These are phyloP conservation scores for Meloidogyne exigua DNA, from an alignment of 1,140 invertebrate genomes.

Conservation along the genomic window DNA sequence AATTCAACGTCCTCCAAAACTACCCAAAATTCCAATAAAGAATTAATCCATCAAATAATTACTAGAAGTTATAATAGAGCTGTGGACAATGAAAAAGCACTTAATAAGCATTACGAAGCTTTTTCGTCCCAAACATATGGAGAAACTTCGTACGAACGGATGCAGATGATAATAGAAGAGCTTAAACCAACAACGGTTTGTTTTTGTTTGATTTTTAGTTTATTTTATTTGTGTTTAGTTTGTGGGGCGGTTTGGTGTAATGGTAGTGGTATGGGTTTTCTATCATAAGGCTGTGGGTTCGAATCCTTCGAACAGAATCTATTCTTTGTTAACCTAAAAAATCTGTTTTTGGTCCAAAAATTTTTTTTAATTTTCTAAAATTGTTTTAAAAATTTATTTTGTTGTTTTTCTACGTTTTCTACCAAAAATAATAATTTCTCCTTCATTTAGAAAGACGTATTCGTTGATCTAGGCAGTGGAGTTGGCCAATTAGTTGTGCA, in stretches of 20 bases:
- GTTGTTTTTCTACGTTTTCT: background rate
- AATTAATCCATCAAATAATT: conserved; percentile 42
- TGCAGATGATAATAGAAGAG: conserved; percentile 57
- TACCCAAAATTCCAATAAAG: conserved; percentile 16
- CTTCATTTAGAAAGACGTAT: conserved; percentile 46
- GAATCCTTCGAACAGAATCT: background rate
- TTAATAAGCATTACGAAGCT: conserved; percentile 62
- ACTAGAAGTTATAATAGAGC: conserved; percentile 50
- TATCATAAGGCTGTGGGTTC: background rate
- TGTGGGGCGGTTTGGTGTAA: background rate
- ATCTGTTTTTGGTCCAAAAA: background rate
- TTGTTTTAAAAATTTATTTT: background rate
- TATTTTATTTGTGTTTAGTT: background rate
- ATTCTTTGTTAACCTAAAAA: background rate
- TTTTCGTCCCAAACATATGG: conserved; percentile 62
- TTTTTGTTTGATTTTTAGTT: background rate
- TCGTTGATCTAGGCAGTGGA: conserved; percentile 58
- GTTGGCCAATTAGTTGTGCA: conserved; percentile 59
- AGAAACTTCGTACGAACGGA: conserved; percentile 54
- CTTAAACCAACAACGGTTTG: conserved; percentile 31
- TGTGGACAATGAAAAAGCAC: conserved; percentile 47
- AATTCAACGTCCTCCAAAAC: background rate
- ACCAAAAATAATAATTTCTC: background rate
- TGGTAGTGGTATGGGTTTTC: background rate
- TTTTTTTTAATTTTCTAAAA: background rate